These are phyloP conservation scores for Plagodis dolabraria DNA, from an alignment of 2,888 invertebrate genomes.

Conservation along the genomic window DNA sequence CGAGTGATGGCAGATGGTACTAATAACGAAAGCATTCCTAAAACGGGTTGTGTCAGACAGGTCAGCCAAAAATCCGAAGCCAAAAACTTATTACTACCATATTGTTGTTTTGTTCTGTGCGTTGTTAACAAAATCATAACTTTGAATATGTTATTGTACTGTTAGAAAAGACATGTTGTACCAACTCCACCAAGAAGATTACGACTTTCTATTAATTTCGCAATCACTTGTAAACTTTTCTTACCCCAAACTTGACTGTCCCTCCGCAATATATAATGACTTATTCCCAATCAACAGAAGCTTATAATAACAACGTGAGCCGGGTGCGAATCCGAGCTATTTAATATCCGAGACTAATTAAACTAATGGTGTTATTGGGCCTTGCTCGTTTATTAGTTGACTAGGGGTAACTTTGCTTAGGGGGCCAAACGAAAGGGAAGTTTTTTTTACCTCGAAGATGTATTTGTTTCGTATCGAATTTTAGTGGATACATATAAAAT, in stretches of 20 bases:
- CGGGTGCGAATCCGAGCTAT: slow-evolving; percentile 20
- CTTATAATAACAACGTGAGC: slow-evolving; percentile 43
- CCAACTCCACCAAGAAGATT: no score
- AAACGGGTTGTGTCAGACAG: no score
- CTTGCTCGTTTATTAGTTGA: slow-evolving; percentile 17
- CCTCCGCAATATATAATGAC: slow-evolving; percentile 24
- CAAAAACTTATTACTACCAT: no score
- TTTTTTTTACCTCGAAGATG: neutral
- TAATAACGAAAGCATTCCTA: no score
- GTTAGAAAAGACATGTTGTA: no score
- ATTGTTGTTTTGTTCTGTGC: no score
- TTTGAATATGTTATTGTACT: no score
- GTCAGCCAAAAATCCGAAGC: no score
- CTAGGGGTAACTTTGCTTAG: slow-evolving; percentile 9
- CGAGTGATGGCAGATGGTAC: no score
- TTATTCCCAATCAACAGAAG: slow-evolving; percentile 50
- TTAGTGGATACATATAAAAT: no score
- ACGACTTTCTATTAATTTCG: slow-evolving; percentile 5
- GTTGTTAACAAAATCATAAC: no score
- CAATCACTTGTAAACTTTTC: neutral
- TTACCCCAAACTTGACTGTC: slow-evolving; percentile 9
- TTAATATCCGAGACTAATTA: slow-evolving; percentile 38
- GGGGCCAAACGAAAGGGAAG: slow-evolving; percentile 5
- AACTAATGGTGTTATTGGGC: slow-evolving; percentile 28
- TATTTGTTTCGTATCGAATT: neutral